These are phyloP conservation scores for Hydrozoanthus tunicans DNA, from an alignment of 64 coral and sea anemone genomes.

Conservation along the genomic window DNA sequence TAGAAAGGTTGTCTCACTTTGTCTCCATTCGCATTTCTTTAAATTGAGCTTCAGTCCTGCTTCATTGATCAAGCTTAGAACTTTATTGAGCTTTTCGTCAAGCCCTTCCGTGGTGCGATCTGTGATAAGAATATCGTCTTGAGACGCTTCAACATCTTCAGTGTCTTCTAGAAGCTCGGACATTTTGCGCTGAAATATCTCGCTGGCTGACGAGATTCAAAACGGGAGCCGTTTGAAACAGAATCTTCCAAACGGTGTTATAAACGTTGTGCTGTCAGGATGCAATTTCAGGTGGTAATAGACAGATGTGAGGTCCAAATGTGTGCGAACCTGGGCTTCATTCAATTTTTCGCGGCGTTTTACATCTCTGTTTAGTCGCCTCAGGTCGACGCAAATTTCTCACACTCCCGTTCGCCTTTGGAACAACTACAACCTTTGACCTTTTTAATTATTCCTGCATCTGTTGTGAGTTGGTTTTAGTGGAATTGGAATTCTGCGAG, in stretches of 20 bases:
- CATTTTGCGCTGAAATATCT: background rate
- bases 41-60: background rate
- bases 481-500: too few relatives aligned
- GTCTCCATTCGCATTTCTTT: constrained; percentile 37
- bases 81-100: too few relatives aligned
- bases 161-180: background rate
- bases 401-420: too few relatives aligned
- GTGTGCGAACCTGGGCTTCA: background rate
- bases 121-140: background rate
- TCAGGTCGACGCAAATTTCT: too few relatives aligned
- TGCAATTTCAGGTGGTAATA: background rate
- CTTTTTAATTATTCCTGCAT: too few relatives aligned
- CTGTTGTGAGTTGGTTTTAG: too few relatives aligned
- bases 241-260: background rate
- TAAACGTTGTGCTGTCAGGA: background rate
- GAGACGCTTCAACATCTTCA: background rate
- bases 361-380: too few relatives aligned
- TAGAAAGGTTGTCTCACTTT: background rate
- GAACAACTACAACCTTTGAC: too few relatives aligned
- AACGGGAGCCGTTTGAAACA: constrained; percentile 1
- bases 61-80: background rate
- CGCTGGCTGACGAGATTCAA: background rate
- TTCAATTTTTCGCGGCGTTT: background rate
- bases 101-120: constrained; percentile 11
- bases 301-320: background rate